Percentiles rank a stretch among this genome's conserved stretches.
phyloP scores from a whole-genome alignment of 2,113 vertebrate species.

The Syrrhaptes paradoxus region DNA sequence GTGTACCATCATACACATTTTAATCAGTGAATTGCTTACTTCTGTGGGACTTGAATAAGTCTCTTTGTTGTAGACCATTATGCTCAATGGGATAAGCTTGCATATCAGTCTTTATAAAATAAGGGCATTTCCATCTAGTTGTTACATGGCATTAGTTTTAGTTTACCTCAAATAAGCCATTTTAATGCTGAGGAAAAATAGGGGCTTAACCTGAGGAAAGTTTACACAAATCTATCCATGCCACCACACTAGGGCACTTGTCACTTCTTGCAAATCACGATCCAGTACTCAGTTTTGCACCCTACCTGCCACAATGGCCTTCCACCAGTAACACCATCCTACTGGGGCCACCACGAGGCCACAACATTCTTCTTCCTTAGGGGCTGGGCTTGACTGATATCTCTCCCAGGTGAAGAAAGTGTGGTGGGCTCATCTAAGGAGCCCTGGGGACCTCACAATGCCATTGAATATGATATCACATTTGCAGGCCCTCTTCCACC shows the following conservation, averaged over 20 bases:
- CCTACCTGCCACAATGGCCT: background rate
- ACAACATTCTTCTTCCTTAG: background rate
- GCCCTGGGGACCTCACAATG: background rate
- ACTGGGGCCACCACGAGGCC: too few species aligned
- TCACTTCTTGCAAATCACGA: background rate
- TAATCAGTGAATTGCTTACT: background rate
- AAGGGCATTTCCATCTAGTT: background rate
- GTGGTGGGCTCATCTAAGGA: background rate
- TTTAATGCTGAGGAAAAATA: background rate
- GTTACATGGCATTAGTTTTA: background rate
- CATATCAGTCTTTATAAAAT: background rate
- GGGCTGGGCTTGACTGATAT: background rate
- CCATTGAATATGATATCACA: background rate
- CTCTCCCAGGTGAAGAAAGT: background rate
- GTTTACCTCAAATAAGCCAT: background rate
- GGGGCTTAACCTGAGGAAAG: background rate
- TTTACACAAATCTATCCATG: background rate
- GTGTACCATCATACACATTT: background rate
- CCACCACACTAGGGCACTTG: background rate
- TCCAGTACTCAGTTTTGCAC: background rate
- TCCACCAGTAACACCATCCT: background rate
- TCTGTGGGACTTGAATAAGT: background rate
- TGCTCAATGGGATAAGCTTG: background rate
- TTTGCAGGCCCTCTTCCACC: background rate
- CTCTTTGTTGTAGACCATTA: background rate